Conservation (phyloP, 1,140 invertebrate species). For the Lamellibrachia luymesi region DNA sequence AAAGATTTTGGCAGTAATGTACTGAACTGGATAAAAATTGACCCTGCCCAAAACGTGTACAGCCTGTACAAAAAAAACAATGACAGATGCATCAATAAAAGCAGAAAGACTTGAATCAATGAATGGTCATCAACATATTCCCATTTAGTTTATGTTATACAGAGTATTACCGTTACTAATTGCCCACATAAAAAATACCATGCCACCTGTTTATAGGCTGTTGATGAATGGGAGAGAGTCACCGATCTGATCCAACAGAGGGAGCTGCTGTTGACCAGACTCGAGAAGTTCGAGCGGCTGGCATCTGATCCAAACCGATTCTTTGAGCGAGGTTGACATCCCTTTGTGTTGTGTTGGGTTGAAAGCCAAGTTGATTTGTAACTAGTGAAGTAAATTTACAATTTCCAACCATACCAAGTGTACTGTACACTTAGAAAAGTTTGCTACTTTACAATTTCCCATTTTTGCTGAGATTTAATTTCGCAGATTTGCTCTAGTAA, state of each 20-base stretch:
- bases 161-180: not conserved
- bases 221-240: constrained; percentile 51
- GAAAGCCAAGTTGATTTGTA: not conserved
- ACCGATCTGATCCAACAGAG: constrained; percentile 47
- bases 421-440: not conserved
- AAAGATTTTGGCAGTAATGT: too few relatives aligned
- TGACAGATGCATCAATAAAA: too few relatives aligned
- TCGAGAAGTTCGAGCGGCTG: constrained; percentile 55
- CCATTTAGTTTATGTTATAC: not conserved
- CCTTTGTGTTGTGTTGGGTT: not conserved
- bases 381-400: not conserved
- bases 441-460: too few relatives aligned
- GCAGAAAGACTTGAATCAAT: too few relatives aligned
- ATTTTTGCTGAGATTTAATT: too few relatives aligned
- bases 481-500: too few relatives aligned
- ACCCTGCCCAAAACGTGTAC: not conserved
- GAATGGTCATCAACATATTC: too few relatives aligned
- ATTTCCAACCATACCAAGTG: not conserved
- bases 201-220: constrained; percentile 38
- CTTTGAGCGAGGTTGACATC: constrained; percentile 46
- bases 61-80: not conserved
- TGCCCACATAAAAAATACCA: not conserved
- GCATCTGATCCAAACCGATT: constrained; percentile 57
- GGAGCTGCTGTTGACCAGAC: constrained; percentile 46
- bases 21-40: too few relatives aligned